These are phyloP conservation scores for Sciurus niger DNA, from an alignment of 2,113 vertebrate genomes.

Conservation along the genomic window DNA sequence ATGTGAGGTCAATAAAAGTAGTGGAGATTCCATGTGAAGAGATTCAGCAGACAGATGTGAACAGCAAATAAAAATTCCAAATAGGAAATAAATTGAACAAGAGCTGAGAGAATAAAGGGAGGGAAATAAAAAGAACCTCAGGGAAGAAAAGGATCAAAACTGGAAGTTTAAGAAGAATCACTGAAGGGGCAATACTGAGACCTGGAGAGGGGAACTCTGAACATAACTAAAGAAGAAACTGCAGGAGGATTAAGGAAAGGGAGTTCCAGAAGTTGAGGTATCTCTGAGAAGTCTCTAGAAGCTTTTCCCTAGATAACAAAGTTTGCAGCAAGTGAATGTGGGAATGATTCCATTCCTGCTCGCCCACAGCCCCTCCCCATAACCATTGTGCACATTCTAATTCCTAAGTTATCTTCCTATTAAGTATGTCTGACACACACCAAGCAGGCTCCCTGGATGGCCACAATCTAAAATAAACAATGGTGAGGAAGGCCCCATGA, in stretches of 20 bases:
- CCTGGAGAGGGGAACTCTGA: not conserved
- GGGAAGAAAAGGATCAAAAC: not conserved
- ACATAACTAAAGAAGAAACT: not conserved
- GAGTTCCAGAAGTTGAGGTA: not conserved
- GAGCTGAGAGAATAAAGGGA: not conserved
- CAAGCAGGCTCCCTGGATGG: not conserved
- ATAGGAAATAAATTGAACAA: not conserved
- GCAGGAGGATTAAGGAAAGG: not conserved
- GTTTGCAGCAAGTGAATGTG: not conserved
- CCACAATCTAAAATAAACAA: conserved; percentile 64
- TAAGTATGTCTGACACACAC: conserved; percentile 67
- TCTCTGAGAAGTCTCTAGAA: not conserved
- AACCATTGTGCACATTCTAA: not conserved
- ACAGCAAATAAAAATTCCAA: not conserved
- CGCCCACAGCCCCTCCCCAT: not conserved
- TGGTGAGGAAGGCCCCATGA: not conserved
- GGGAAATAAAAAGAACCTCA: too few species aligned
- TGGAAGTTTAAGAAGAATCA: not conserved
- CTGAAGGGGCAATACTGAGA: not conserved
- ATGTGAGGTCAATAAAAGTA: not conserved
- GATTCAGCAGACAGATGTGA: not conserved
- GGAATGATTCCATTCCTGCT: not conserved
- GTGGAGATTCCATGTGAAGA: not conserved
- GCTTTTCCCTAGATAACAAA: conserved; percentile 21
- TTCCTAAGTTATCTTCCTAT: conserved; percentile 71